Base-by-base conservation (phyloP, 2,888 invertebrate genomes). In the Yponomeuta malinellus region DNA sequence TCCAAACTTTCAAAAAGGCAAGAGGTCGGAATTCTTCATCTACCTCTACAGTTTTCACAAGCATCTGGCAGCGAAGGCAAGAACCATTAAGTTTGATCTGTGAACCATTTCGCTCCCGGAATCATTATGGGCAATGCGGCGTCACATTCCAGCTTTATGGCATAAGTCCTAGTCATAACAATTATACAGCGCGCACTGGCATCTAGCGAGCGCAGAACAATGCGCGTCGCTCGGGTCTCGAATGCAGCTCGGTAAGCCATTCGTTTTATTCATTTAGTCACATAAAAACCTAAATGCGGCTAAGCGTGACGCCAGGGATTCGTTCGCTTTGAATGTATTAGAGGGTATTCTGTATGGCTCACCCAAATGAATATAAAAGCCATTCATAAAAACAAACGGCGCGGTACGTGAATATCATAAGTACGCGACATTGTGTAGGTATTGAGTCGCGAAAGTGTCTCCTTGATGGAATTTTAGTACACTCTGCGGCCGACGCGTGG, bases 161-260 rank as follows among this genome's bases (percentile, higher is more conserved):
- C 52, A 59, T 59, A 59, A 59, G 52, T 59, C 52, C 15, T 59
- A 59, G 52, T 59, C 52, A 59, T 59, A 59, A 59, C 52, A 59
- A 59, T 59, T 59, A 15, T 59, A 15, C 52, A 59, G 52, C 52
- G 52, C 52, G 52, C 52, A 59, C 52, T 59, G 15, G 52, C 15
- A 12, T 59, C 52, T 5, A 59, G 52, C 52, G 52, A 12, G 52
- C 15, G 52, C 15, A 15, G 12, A 15, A 59, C 52, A 59, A 59
- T 59, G 52, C 52, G 52, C 2, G 15, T 4, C 52, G 52, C 15
- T 12, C 52, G 15, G 15, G 15, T 12, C 52, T 1, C 52, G 52
- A 43, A 3, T 59, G 52, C 52, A 59, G 52, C 52, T 3, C 15
- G 6, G 9, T 43, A 15, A 59, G 15, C 15, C 52, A 59, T 59